A percentile compares a stretch with the other conserved stretches of the same genome.
Conservation (phyloP, 2,888 invertebrate species). For the Noctua janthina region DNA sequence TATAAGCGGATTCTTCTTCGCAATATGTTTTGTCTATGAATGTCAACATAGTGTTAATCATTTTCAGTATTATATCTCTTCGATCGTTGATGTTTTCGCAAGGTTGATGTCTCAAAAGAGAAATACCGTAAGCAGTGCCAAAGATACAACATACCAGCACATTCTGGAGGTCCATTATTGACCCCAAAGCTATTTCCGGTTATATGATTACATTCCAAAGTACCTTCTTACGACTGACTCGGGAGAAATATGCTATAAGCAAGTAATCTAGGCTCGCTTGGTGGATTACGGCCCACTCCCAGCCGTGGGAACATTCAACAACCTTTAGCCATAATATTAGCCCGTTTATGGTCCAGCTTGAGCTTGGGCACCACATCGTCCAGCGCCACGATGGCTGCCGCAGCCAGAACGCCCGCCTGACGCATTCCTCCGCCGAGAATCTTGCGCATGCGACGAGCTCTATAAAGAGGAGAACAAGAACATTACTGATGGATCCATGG, state of each 20-base stretch:
- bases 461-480: conserved; percentile 74
- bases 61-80: not conserved
- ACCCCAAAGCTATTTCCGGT: not conserved
- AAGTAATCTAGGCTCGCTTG: not conserved
- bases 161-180: not conserved
- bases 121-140: not conserved
- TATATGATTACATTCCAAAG: not conserved
- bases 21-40: not conserved
- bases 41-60: not conserved
- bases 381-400: conserved; percentile 96
- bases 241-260: not conserved
- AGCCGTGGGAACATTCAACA: conserved; percentile 36
- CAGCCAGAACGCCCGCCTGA: conserved; percentile 97
- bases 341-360: conserved; percentile 93
- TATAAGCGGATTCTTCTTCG: not conserved
- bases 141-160: not conserved
- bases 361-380: conserved; percentile 94
- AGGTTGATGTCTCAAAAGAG: not conserved
- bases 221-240: not conserved
- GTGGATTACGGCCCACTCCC: not conserved
- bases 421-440: conserved; percentile 98
- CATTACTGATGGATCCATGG: not conserved
- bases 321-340: conserved; percentile 93
- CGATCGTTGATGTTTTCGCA: not conserved
- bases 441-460: conserved; percentile 95